Percentiles rank a stretch among this genome's conserved stretches.
phyloP scores from a whole-genome alignment of 2,888 invertebrate genomes.

The Torymus tubicola region DNA sequence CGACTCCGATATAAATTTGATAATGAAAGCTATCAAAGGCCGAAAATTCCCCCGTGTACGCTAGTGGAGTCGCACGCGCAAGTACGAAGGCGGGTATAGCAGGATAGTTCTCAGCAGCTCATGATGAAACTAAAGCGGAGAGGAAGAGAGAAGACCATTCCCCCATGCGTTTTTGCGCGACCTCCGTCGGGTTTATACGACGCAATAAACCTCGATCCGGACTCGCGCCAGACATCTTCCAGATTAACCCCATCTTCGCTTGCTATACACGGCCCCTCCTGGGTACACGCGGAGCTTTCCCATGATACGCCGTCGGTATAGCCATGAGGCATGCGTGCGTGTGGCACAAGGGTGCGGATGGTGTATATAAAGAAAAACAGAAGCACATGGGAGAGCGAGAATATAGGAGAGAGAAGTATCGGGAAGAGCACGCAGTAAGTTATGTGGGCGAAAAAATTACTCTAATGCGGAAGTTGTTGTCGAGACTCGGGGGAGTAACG shows the following conservation, averaged over 20 bases:
- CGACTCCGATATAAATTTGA: conserved; percentile 21
- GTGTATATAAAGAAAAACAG: not conserved
- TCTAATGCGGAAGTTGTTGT: too few relatives aligned
- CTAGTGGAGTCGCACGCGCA: not conserved
- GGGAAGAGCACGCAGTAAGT: not conserved
- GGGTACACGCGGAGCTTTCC: too few relatives aligned
- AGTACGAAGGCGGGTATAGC: not conserved
- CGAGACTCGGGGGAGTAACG: not conserved
- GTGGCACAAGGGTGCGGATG: not conserved
- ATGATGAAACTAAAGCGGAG: conserved; percentile 48
- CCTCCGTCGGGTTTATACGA: conserved; percentile 62
- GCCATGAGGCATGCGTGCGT: not conserved
- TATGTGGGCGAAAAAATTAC: conserved; percentile 3
- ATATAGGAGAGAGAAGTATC: not conserved
- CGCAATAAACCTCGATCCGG: conserved; percentile 70
- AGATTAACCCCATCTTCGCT: conserved; percentile 66
- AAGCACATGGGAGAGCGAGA: not conserved
- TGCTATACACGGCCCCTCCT: too few relatives aligned
- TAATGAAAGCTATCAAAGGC: conserved; percentile 27
- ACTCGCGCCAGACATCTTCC: conserved; percentile 70
- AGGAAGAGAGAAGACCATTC: conserved; percentile 2
- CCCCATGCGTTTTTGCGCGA: conserved; percentile 40
- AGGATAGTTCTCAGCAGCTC: conserved; percentile 50
- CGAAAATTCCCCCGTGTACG: conserved; percentile 41
- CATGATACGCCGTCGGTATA: not conserved